Evolutionary conservation across 2,888 invertebrate species (phyloP).

Genomic region (Allolobophora icterica): DNA sequence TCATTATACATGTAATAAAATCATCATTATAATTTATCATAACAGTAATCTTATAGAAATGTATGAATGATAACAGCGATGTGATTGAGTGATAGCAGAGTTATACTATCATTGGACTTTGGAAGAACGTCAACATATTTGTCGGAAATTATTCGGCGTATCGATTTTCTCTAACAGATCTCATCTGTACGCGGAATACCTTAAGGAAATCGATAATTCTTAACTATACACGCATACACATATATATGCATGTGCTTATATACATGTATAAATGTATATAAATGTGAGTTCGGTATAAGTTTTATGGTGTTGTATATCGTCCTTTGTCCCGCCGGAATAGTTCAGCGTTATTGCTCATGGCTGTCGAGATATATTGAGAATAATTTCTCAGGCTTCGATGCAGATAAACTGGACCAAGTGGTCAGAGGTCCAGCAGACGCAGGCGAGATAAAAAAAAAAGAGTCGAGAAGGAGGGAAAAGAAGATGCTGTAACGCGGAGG

Average conservation of each 20-base stretch:
- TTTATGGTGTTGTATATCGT: not conserved
- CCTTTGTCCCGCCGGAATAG: not conserved
- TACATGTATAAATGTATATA: not conserved
- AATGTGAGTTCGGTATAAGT: not conserved
- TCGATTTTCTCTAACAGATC: not conserved
- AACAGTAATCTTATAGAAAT: not conserved
- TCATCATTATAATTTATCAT: not conserved
- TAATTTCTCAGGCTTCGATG: not conserved
- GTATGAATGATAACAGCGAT: no score
- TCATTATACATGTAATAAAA: no score
- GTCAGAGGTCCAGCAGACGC: not conserved
- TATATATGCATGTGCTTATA: not conserved
- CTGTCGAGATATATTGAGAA: not conserved
- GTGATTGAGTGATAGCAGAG: not conserved
- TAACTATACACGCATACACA: not conserved
- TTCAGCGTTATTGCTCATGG: not conserved
- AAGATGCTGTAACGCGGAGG: not conserved
- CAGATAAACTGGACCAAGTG: not conserved
- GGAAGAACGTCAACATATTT: not conserved
- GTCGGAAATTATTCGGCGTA: not conserved
- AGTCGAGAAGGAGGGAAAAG: not conserved
- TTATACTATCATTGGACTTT: not conserved
- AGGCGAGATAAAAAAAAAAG: not conserved
- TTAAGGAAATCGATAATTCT: no score
- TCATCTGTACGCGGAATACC: no score